A percentile compares a stretch with the other conserved stretches of the same genome.
phyloP scores from a whole-genome alignment of 1,140 invertebrate genomes.

The Eciton burchellii region DNA sequence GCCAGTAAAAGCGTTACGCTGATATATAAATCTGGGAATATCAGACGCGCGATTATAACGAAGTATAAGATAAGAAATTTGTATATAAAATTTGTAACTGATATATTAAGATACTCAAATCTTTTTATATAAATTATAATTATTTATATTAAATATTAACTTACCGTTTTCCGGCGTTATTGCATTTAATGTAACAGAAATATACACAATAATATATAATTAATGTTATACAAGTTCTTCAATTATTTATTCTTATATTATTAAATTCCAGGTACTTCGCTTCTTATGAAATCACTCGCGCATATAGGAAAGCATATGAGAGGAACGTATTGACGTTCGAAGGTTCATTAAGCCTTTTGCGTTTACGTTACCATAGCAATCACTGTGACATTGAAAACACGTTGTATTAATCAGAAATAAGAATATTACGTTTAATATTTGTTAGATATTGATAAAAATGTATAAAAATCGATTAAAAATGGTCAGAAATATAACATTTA shows the following conservation, averaged over 20 bases:
- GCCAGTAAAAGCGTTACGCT: not conserved
- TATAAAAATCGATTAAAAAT: too few species aligned
- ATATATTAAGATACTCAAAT: constrained; percentile 1
- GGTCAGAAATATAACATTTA: too few species aligned
- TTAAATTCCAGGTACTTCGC: not conserved
- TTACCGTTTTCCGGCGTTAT: not conserved
- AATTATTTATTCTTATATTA: not conserved
- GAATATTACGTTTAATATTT: not conserved
- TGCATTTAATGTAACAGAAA: not conserved
- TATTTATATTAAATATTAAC: not conserved
- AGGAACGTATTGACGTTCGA: not conserved
- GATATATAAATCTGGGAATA: not conserved
- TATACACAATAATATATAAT: not conserved
- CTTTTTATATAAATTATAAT: too few species aligned
- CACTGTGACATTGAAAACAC: not conserved
- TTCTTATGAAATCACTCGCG: constrained; percentile 4
- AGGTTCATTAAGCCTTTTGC: not conserved
- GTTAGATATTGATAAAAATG: too few species aligned
- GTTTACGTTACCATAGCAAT: constrained; percentile 48
- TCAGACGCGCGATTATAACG: not conserved
- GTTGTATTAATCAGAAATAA: constrained; percentile 20
- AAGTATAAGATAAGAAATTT: not conserved
- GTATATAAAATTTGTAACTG: not conserved
- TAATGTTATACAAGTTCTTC: not conserved
- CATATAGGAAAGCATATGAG: not conserved